Conservation (phyloP, 2,797 vertebrate species). For the Neomorphus geoffroyi region DNA sequence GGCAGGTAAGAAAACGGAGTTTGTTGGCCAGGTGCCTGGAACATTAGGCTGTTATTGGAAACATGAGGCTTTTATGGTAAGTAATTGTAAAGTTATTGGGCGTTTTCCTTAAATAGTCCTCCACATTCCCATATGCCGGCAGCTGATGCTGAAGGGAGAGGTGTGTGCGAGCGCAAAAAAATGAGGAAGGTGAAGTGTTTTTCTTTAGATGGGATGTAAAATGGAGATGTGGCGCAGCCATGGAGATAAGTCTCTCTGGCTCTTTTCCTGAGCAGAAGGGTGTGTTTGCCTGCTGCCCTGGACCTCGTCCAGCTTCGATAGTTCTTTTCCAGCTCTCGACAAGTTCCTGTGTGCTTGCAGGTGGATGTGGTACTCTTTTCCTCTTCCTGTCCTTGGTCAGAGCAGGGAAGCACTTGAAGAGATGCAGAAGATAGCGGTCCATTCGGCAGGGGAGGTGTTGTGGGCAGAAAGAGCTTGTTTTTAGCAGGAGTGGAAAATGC, state of each 20-base stretch:
- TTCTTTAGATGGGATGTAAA: neutral
- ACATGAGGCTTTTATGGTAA: constrained; percentile 53
- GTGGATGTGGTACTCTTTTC: neutral
- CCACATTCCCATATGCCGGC: neutral
- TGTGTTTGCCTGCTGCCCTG: neutral
- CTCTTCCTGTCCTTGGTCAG: neutral
- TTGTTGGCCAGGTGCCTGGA: constrained; percentile 56
- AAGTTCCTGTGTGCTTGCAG: neutral
- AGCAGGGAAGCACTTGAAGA: neutral
- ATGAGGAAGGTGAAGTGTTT: neutral
- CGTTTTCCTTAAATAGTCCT: constrained; percentile 41
- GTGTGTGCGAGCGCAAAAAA: neutral
- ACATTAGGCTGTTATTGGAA: constrained; percentile 47
- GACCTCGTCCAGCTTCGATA: neutral
- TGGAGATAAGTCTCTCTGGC: neutral
- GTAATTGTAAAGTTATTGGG: constrained; percentile 56
- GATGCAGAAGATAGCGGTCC: neutral
- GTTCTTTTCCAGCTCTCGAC: neutral
- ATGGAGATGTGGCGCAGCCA: accelerated
- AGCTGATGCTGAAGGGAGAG: neutral
- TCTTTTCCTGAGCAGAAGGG: neutral
- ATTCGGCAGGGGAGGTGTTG: accelerated
- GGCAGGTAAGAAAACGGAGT: constrained; percentile 27
- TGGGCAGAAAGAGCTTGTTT: neutral
- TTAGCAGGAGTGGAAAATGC: neutral